Evolutionary conservation across 2,888 invertebrate species (phyloP).

Genomic region (Crocallis elinguaria): DNA sequence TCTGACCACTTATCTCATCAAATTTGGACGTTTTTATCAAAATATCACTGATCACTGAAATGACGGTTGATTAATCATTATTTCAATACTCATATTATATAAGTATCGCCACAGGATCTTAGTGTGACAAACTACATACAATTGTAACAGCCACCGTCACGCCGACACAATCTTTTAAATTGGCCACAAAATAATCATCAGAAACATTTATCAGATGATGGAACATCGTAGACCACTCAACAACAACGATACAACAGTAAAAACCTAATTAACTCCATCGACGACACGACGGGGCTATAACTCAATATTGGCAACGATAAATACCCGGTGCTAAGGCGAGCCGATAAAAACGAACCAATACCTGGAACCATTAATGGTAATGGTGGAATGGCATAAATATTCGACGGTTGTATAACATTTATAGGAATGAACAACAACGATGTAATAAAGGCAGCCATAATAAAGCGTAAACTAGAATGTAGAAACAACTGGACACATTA

Average conservation of each 20-base stretch:
- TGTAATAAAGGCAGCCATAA: not conserved
- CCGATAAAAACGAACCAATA: constrained; percentile 48
- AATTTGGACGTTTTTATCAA: no score
- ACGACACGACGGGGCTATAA: constrained; percentile 47
- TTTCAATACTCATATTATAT: no score
- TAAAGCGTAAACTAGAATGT: not conserved
- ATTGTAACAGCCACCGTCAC: no score
- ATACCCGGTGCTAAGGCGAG: constrained; percentile 48
- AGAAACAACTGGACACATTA: not conserved
- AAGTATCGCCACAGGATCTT: no score
- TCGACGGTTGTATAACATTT: constrained; percentile 1
- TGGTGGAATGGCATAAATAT: constrained; percentile 41
- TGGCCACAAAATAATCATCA: no score
- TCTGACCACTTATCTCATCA: no score
- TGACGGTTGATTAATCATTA: no score
- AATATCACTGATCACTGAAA: no score
- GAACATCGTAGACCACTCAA: not conserved
- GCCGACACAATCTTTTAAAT: no score
- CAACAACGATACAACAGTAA: constrained; percentile 37
- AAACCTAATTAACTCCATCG: constrained; percentile 46
- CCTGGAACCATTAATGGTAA: constrained; percentile 46
- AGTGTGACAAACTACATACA: no score
- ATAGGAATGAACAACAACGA: not conserved
- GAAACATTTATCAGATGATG: not conserved
- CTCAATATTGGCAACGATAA: constrained; percentile 50